phyloP scores from a whole-genome alignment of 1,140 invertebrate species.

The Oscheius sp. region DNA sequence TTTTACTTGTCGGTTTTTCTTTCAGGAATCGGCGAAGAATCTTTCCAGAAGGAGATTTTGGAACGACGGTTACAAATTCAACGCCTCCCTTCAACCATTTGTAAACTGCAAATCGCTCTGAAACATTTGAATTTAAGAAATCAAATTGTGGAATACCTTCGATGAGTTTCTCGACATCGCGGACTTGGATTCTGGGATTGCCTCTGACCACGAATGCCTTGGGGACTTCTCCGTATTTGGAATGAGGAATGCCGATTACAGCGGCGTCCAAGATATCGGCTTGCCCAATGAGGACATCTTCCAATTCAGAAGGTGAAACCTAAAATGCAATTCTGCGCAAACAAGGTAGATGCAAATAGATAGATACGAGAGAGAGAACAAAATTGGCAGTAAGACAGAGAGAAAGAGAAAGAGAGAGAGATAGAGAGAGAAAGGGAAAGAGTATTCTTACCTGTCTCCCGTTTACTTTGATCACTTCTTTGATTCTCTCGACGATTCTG shows the following conservation, averaged over 20 bases:
- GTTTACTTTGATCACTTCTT: conserved; percentile 87
- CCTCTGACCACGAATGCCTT: conserved; percentile 73
- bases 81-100: conserved; percentile 67
- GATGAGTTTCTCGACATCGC: conserved; percentile 50
- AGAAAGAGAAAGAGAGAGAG: too few relatives aligned
- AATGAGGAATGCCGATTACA: conserved; percentile 76
- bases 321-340: too few relatives aligned
- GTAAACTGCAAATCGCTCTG: conserved; percentile 47
- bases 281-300: conserved; percentile 74
- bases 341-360: too few relatives aligned
- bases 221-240: conserved; percentile 73
- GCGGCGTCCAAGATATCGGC: conserved; percentile 75
- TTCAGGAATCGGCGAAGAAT: conserved; percentile 68
- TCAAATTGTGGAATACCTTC: conserved; percentile 42
- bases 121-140: conserved; percentile 5
- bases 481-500: conserved; percentile 78
- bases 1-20: conserved; percentile 6
- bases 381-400: too few relatives aligned
- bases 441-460: conserved; percentile 72
- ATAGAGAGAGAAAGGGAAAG: too few relatives aligned
- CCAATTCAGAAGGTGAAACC: conserved; percentile 80
- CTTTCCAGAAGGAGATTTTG: conserved; percentile 74
- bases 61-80: conserved; percentile 70
- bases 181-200: conserved; percentile 54
- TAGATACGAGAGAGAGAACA: too few relatives aligned